phyloP scores from a whole-genome alignment of 1,140 invertebrate species.

The Augochlora pura region DNA sequence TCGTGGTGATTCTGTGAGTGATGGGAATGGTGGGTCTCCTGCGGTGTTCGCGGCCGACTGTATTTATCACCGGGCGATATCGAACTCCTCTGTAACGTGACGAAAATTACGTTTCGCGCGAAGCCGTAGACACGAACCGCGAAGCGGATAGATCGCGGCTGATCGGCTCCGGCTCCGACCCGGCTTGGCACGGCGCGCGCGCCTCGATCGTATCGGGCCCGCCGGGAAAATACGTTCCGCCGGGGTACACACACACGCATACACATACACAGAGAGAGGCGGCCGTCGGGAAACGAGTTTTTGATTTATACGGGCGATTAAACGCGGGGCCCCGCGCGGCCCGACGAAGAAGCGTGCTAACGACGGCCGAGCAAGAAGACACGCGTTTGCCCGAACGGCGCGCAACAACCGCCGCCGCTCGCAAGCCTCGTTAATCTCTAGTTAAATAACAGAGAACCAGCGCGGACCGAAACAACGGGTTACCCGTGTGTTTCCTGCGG shows the following conservation, averaged over 20 bases:
- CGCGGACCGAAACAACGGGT: slow-evolving; percentile 61
- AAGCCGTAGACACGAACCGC: not conserved
- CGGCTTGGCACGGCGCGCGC: not conserved
- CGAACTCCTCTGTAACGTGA: slow-evolving; percentile 85
- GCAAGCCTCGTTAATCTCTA: slow-evolving; percentile 26
- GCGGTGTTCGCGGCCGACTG: slow-evolving; percentile 85
- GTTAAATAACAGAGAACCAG: slow-evolving; percentile 61
- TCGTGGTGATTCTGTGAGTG: slow-evolving; percentile 80
- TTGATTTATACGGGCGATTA: slow-evolving; percentile 11
- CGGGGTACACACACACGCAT: not conserved
- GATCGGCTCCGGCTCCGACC: too few relatives aligned
- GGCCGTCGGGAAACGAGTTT: not conserved
- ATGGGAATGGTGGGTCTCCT: slow-evolving; percentile 77
- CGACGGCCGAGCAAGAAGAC: not conserved
- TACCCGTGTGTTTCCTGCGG: slow-evolving; percentile 58
- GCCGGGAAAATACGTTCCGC: not conserved
- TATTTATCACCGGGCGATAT: slow-evolving; percentile 80
- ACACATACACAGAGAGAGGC: too few relatives aligned
- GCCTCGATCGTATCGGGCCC: slow-evolving; percentile 13
- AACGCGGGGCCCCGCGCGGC: not conserved
- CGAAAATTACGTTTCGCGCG: slow-evolving; percentile 20
- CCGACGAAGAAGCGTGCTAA: slow-evolving; percentile 7
- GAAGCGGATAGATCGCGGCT: not conserved
- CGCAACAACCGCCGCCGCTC: not conserved
- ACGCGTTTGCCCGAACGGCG: not conserved